These are phyloP conservation scores for Megaceryle torquata DNA, from an alignment of 2,113 vertebrate species.

Conservation along the genomic window DNA sequence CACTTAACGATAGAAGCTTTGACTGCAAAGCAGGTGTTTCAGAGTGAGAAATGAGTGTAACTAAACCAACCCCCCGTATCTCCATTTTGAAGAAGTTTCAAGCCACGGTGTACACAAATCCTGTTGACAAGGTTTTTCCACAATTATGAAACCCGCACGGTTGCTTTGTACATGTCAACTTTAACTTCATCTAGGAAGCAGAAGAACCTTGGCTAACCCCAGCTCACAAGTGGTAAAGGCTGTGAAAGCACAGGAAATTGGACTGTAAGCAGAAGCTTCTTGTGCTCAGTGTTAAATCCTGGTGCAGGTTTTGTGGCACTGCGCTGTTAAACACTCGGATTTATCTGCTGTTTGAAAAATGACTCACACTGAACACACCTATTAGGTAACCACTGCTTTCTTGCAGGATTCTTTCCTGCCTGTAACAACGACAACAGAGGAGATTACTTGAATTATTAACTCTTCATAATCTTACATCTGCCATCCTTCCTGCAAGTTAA, in stretches of 20 bases:
- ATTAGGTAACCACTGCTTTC: not conserved
- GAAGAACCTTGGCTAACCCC: not conserved
- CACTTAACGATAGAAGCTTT: not conserved
- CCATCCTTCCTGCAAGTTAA: not conserved
- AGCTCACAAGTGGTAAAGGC: not conserved
- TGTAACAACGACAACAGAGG: not conserved
- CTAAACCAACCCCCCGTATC: not conserved
- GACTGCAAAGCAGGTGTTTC: not conserved
- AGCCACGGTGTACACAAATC: not conserved
- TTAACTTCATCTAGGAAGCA: not conserved
- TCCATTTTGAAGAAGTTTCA: not conserved
- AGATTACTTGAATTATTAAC: not conserved
- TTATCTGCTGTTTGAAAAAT: not conserved
- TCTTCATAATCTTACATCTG: not conserved
- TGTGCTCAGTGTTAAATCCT: not conserved
- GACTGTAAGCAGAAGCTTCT: not conserved
- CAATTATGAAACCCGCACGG: not conserved
- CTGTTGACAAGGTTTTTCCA: not conserved
- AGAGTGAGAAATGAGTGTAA: not conserved
- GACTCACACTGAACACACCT: not conserved
- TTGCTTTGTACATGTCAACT: not conserved
- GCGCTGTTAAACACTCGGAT: not conserved
- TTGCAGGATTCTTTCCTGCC: not conserved
- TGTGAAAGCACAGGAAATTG: not conserved
- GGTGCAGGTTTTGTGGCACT: not conserved